Evolutionary conservation across 2,888 invertebrate genomes (phyloP).

Genomic region (Baccha elongata): DNA sequence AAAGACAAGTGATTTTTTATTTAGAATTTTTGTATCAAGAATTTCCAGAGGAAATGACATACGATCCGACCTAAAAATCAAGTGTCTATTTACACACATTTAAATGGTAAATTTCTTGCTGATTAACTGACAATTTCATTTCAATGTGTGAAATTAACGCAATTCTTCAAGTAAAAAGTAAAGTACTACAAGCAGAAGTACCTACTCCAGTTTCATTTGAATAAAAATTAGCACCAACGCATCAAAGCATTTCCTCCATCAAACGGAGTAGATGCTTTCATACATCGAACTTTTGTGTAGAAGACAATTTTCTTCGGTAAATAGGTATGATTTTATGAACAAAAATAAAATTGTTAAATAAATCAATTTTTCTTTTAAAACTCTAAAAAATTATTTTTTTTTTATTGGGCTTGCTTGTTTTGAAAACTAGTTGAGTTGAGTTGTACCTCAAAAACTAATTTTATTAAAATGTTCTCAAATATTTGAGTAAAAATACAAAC

Average conservation of each 20-base stretch:
- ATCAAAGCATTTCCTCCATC: no score
- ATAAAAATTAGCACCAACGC: neutral
- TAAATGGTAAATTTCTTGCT: neutral
- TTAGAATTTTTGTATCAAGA: neutral
- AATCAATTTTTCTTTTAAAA: no score
- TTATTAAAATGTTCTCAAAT: no score
- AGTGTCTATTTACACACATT: neutral
- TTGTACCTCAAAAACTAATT: no score
- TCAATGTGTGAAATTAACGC: conserved; percentile 12
- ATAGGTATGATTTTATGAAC: neutral
- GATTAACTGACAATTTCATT: conserved; percentile 25
- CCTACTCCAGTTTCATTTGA: neutral
- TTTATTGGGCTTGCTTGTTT: no score
- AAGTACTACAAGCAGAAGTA: neutral
- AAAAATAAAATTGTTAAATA: no score
- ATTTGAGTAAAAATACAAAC: no score
- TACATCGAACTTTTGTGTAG: no score
- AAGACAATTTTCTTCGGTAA: neutral
- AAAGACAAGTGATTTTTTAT: neutral
- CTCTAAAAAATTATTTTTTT: no score
- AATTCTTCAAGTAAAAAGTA: conserved; percentile 4
- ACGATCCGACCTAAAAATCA: neutral
- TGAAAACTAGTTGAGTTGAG: no score
- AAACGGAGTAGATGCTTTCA: no score
- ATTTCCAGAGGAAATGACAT: neutral